These are phyloP conservation scores for Conchocele bisecta DNA, from an alignment of 2,888 invertebrate species.

Conservation along the genomic window DNA sequence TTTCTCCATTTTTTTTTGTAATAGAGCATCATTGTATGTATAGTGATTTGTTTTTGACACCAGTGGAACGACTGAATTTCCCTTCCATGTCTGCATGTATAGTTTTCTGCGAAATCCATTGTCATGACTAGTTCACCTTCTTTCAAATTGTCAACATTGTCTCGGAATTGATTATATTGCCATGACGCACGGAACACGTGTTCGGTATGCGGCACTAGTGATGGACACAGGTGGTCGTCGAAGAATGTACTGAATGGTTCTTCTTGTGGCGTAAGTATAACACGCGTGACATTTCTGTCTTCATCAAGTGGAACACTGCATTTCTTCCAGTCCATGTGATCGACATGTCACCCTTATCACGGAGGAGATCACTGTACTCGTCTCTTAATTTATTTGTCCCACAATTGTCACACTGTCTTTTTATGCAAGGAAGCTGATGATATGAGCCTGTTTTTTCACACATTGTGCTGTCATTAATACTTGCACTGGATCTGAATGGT, in stretches of 20 bases:
- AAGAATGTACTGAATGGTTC: neutral
- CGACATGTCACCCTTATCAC: neutral
- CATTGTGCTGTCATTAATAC: slow-evolving; percentile 4
- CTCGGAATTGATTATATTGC: slow-evolving; percentile 22
- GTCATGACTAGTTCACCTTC: slow-evolving; percentile 18
- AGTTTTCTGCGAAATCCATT: slow-evolving; percentile 36
- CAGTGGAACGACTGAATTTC: slow-evolving; percentile 34
- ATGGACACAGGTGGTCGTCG: neutral
- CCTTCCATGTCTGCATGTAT: slow-evolving; percentile 22
- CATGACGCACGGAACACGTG: slow-evolving; percentile 18
- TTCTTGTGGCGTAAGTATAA: neutral
- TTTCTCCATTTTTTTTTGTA: neutral
- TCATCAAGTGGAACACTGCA: slow-evolving; percentile 2
- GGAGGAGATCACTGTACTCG: neutral
- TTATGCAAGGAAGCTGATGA: neutral
- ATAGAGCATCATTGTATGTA: slow-evolving; percentile 19
- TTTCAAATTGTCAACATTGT: slow-evolving; percentile 1
- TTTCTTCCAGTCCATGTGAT: slow-evolving; percentile 18
- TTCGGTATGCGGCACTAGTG: slow-evolving; percentile 10
- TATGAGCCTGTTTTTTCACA: slow-evolving; percentile 1
- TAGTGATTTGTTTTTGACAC: slow-evolving; percentile 26
- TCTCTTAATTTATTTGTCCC: neutral
- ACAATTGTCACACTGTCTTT: slow-evolving; percentile 12
- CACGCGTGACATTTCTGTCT: slow-evolving; percentile 11
- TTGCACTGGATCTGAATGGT: neutral